Base-by-base conservation (phyloP, 2,797 vertebrate species). In the Amblyraja radiata region DNA sequence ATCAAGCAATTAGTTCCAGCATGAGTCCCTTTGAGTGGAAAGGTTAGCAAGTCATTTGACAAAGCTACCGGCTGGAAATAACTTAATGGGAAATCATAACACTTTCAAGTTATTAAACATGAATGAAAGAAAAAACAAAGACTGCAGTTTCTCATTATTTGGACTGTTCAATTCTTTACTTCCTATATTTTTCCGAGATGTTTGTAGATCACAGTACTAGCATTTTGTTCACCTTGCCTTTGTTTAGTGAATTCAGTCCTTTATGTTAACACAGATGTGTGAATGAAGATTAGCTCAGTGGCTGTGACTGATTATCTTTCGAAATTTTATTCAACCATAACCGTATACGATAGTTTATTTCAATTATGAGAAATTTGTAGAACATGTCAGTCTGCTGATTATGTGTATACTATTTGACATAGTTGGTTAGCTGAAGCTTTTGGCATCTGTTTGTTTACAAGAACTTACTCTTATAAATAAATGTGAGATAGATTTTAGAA, bases 71-170 rank as follows among this genome's bases (percentile, higher is more conserved):
- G 39, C 46, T 92, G 23, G 68, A 74, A 92, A 76, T 74, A 54
- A 76, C 39, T 16, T 74, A 21, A 92, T 92, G 90, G 46, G 5
- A 54, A 25, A 58, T 8, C 4, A 32, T 23, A 58, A 76, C 39
- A 76, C 46, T 76, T 54, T 16, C 4, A 76, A 14, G n/a, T 92
- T 7, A 84, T 84, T 74, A 76, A 58, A 92, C 23, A 71, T 73
- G 71, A 90, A 92, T 74, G 76, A 92, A 23, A 74, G 58, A 92
- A 54, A 28, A 76, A n/a, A 76, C 25, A 92, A 6, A 76, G 28
- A 91, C 68, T 91, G 32, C 36, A 25, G 23, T 76, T 73, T 8
- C 11, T 76, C 36, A 28, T 92, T 54, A 54, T 46, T 92, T 76
- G 36, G 11, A 54, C 39, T 58, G 81, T 54, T 10, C 54, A 13